Evolutionary conservation across 2,797 vertebrate species (phyloP), one percentile per base, ranked within the genome.

Genomic region (Sebastes aleutianus): DNA sequence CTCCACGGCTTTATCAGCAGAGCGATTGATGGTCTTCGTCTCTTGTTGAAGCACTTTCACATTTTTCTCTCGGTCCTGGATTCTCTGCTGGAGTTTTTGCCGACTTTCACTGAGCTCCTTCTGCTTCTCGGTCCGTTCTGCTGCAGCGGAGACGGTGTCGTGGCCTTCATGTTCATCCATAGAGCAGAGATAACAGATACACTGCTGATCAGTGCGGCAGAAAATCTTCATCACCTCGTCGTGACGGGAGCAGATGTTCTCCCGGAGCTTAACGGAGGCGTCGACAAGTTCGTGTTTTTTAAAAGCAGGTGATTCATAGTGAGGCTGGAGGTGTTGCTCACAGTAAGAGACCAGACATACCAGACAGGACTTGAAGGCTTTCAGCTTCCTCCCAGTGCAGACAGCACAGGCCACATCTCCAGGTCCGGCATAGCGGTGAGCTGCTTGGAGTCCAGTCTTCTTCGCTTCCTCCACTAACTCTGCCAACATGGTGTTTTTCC

Each of bases 401-500:
- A 18, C 1, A 47, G 0, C 43, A 47, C 43, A 47, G 43, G 14
- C 43, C 43, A 47, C 6, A 47, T 47, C 43, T 47, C 43, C 43
- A 47, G 14, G 43, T 47, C 43, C 6, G 1, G 43, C 43, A 18
- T 18, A 47, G 43, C 16, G 0, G 43, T 47, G 43, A 67, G n/a
- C 29, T 8, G n/a, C 57, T 58, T 34, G 58, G 53, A 32, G 70
- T 65, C 20, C 54, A 39, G 67, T 69, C 43, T 64, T 53, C 50
- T 68, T 74, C 66, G 16, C 8, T 0, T 79, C 3, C 20, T 84
- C 74, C 32, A 80, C 58, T 1, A 86, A 53, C 0, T 4, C 78
- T 43, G 56, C 74, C 63, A 86, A 47, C 26, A 84, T 1, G 56
- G 4, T 80, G 1, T 69, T 87, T 72, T 76, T 87, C 78, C 11